Evolutionary conservation across 2,797 vertebrate species (phyloP).

Genomic region (Todus mexicanus): DNA sequence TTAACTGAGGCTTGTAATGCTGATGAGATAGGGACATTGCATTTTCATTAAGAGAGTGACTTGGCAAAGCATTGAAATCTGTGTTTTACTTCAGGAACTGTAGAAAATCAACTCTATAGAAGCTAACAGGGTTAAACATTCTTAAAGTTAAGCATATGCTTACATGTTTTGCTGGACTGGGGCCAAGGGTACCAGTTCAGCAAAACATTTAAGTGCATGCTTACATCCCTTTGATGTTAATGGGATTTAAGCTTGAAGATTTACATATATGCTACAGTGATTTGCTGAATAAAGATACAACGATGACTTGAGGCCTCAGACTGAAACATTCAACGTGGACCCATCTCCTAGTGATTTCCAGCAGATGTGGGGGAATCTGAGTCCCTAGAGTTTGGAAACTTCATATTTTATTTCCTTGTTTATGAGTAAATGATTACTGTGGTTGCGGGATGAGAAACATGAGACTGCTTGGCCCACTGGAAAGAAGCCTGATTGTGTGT

Average conservation of each 20-base stretch:
- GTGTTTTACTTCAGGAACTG: conserved; percentile 29
- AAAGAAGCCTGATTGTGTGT: not conserved
- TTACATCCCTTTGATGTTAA: conserved; percentile 50
- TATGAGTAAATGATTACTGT: not conserved
- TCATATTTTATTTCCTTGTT: not conserved
- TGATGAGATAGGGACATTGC: conserved; percentile 26
- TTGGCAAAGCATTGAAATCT: conserved; percentile 46
- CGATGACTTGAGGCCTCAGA: not conserved
- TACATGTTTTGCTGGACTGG: conserved; percentile 41
- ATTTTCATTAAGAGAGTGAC: conserved; percentile 38
- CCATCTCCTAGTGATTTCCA: not conserved
- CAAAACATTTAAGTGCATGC: conserved; percentile 41
- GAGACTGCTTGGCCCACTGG: not conserved
- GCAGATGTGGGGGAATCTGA: not conserved
- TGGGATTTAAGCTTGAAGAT: conserved; percentile 43
- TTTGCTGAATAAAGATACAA: conserved; percentile 8
- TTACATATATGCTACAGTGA: conserved; percentile 33
- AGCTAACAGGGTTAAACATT: conserved; percentile 48
- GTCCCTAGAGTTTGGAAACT: not conserved
- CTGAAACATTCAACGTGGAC: not conserved
- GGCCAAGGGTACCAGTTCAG: conserved; percentile 33
- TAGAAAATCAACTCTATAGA: conserved; percentile 48
- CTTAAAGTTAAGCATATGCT: conserved; percentile 40
- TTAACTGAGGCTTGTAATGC: conserved; percentile 25
- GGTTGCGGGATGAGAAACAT: not conserved